Conservation (phyloP, 2,113 vertebrate species). For the Carassius carassius region DNA sequence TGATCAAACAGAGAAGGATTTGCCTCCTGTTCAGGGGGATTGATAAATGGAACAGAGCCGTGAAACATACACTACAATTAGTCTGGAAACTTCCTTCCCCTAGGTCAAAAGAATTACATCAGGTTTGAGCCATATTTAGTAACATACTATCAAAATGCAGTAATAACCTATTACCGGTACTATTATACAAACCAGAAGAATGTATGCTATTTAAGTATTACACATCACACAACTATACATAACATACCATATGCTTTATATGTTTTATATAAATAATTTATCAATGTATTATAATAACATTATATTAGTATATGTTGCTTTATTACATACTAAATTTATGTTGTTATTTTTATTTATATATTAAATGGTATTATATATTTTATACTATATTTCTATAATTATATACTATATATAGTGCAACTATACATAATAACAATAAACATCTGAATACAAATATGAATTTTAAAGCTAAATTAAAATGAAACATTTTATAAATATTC, state of each 20-base stretch:
- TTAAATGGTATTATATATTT: neutral
- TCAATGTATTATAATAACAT: neutral
- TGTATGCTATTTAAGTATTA: too few species aligned
- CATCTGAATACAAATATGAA: too few species aligned
- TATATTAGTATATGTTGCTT: neutral
- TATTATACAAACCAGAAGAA: neutral
- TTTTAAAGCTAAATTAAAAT: too few species aligned
- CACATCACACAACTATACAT: neutral
- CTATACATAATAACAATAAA: too few species aligned
- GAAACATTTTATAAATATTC: too few species aligned
- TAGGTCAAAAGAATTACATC: neutral
- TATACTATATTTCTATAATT: neutral
- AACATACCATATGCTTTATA: neutral
- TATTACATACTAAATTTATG: neutral
- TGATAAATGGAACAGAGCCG: constrained; percentile 45
- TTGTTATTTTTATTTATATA: neutral
- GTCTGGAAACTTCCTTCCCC: constrained; percentile 40
- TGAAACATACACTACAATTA: constrained; percentile 45
- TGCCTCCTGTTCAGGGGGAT: constrained; percentile 59
- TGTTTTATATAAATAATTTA: neutral
- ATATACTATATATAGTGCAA: neutral
- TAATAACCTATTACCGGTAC: neutral
- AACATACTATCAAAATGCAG: neutral
- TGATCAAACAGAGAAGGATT: constrained; percentile 66
- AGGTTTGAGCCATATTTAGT: neutral